These are phyloP conservation scores for Eolophus roseicapilla DNA, from an alignment of 2,113 vertebrate species.

Conservation along the genomic window DNA sequence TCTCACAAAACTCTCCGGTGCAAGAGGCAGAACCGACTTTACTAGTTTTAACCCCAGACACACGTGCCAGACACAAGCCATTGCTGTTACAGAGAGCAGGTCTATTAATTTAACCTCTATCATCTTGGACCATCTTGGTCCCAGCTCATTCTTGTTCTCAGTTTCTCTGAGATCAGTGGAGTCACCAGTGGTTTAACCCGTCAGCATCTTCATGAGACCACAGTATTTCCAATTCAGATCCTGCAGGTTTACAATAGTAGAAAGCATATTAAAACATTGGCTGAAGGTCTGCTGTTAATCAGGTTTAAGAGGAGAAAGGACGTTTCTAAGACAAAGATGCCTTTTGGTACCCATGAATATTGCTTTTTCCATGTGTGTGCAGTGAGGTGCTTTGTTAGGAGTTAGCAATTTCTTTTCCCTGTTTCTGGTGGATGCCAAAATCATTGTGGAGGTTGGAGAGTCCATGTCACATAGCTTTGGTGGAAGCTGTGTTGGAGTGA, in stretches of 20 bases:
- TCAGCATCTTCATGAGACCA: neutral
- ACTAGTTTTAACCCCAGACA: neutral
- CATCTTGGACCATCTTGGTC: neutral
- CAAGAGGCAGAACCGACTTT: neutral
- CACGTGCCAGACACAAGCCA: neutral
- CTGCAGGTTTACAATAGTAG: neutral
- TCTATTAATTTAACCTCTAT: neutral
- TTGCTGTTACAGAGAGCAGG: neutral
- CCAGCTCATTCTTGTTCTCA: neutral
- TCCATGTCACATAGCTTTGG: too few species aligned
- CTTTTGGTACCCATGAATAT: neutral
- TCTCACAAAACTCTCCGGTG: neutral
- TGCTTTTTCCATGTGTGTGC: accelerated
- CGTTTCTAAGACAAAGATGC: neutral
- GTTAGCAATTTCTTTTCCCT: neutral
- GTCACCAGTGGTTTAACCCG: accelerated
- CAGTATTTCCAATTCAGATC: neutral
- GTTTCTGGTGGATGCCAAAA: neutral
- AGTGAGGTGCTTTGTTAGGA: neutral
- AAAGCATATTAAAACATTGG: accelerated
- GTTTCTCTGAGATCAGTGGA: neutral
- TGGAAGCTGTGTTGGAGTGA: neutral
- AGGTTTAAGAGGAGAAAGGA: neutral
- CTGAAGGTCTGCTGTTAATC: neutral
- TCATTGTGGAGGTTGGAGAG: neutral